Conservation (phyloP, 2,113 vertebrate species). For the Talpa occidentalis region DNA sequence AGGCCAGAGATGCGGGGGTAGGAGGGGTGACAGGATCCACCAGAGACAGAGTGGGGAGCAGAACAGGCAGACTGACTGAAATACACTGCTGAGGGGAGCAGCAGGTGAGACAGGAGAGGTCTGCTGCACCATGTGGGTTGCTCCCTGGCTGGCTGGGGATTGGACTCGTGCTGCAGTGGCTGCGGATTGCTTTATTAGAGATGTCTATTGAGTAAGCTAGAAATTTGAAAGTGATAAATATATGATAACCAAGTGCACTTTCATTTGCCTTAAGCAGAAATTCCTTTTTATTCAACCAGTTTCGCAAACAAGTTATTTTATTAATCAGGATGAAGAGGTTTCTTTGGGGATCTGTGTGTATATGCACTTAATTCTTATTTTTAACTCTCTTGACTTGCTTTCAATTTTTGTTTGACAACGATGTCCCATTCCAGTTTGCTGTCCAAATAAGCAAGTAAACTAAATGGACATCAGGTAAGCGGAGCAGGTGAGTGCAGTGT, state of each 20-base stretch:
- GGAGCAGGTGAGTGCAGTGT: no score
- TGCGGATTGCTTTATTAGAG: not conserved
- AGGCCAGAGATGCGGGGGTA: no score
- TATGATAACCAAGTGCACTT: not conserved
- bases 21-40: no score
- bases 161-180: no score
- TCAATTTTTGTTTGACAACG: not conserved
- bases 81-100: no score
- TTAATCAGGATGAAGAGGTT: not conserved
- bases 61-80: no score
- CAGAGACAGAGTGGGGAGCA: no score
- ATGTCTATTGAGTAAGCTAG: not conserved
- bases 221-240: not conserved
- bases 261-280: not conserved
- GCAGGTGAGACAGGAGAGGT: no score
- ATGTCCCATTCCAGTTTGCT: not conserved
- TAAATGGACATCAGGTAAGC: not conserved
- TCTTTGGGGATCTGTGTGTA: not conserved
- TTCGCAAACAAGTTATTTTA: not conserved
- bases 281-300: not conserved
- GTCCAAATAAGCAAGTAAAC: not conserved
- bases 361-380: not conserved
- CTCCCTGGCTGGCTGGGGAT: no score
- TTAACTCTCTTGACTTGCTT: not conserved
- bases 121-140: no score